Base-by-base conservation (phyloP, 2,888 invertebrate genomes). In the Troides helena region DNA sequence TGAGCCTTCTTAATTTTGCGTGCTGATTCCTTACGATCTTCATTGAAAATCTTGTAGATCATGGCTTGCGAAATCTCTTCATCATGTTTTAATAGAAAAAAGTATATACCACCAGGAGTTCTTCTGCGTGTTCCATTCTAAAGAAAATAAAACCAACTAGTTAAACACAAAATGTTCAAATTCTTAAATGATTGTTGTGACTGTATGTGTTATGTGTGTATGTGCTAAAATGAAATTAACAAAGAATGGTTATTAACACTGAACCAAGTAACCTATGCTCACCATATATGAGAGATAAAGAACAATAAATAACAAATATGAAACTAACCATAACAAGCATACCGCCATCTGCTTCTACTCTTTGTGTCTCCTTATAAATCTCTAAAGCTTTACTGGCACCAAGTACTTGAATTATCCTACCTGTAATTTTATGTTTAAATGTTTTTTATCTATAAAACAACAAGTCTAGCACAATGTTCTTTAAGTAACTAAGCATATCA, bases 21-120 rank as follows among this genome's bases (percentile, higher is more conserved):
- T 62, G 88, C 91, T 7, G 87, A 86, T 72, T 94, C 94, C 74
- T 94, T 93, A 56, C 92, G 93, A 70, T 96, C 96, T 67, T 95
- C 95, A 8, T 84, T 90, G 83, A 97, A 97, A 78, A 97, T 96
- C 78, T 94, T 87, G 71, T 93, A 93, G 75, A 94, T 93, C 86
- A 95, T 94, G 73, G 94, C 95, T 74, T 94, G 93, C 0, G 95
- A 95, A 61, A 96, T 88, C 67, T 94, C 94, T 65, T 94, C 93
- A 74, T 96, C 95, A 72, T 95, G 94, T 84, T 97, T 96, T 30
- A 98, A 88, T n/a, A 98, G 90, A 83, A 95, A 96, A 60, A 98
- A 93, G 86, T 95, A 98, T 61, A 98, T 95, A 30, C 98, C 98
- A 17, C 98, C 98, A 0, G 98, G 95, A 7, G 98, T 98, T 74